phyloP scores from a whole-genome alignment of 2,888 invertebrate genomes.

The Pseudolycoriella hygida region DNA sequence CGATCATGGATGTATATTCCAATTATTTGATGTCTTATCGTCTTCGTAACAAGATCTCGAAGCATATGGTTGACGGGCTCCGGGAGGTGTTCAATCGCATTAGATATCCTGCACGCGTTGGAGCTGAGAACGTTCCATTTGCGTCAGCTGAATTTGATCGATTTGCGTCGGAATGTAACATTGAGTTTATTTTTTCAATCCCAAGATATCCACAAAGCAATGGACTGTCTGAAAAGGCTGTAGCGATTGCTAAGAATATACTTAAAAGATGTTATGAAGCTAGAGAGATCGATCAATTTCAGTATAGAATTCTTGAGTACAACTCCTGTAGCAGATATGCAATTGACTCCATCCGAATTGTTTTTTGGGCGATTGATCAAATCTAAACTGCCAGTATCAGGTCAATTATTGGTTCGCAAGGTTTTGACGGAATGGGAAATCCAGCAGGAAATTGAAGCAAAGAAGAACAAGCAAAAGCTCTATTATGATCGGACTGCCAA shows the following conservation, averaged over 20 bases:
- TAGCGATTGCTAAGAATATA: no score
- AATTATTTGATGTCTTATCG: no score
- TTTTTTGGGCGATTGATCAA: slow-evolving; percentile 25
- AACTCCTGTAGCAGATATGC: background rate
- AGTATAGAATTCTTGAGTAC: background rate
- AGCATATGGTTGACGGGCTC: slow-evolving; percentile 8
- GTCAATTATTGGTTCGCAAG: slow-evolving; percentile 16
- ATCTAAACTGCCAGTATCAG: no score
- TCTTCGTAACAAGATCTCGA: slow-evolving; percentile 7
- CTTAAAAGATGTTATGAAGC: no score
- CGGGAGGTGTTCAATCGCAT: slow-evolving; percentile 10
- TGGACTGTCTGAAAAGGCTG: no score
- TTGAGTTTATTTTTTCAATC: slow-evolving; percentile 10
- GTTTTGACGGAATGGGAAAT: no score
- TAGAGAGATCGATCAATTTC: no score
- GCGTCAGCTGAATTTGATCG: slow-evolving; percentile 8
- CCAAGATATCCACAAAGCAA: slow-evolving; percentile 10
- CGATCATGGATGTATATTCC: slow-evolving; percentile 11
- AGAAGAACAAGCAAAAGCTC: no score
- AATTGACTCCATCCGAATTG: slow-evolving; percentile 28
- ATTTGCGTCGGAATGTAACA: slow-evolving; percentile 7
- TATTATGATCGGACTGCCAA: no score
- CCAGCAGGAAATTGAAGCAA: no score
- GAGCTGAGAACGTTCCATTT: no score
- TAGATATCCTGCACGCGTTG: slow-evolving; percentile 15